phyloP scores from a whole-genome alignment of 2,888 invertebrate species.

The Apotomis turbidana region DNA sequence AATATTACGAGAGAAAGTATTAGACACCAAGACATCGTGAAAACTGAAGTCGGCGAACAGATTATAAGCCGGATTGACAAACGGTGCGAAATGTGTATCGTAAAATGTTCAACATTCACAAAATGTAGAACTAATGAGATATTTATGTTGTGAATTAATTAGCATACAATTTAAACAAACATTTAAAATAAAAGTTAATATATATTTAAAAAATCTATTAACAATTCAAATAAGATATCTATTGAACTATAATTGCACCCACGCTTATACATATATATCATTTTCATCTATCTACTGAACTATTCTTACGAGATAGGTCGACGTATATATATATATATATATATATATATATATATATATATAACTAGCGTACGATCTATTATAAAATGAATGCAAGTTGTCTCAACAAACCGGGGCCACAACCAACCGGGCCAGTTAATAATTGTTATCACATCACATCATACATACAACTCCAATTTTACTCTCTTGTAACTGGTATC shows the following conservation, averaged over 20 bases:
- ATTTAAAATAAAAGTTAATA: conserved; percentile 1
- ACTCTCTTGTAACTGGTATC: too few relatives aligned
- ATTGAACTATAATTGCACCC: conserved; percentile 37
- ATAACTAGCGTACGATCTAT: too few relatives aligned
- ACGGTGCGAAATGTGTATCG: conserved; percentile 1
- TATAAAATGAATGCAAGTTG: too few relatives aligned
- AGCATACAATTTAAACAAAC: conserved; percentile 12
- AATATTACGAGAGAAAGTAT: conserved; percentile 18
- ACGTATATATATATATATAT: conserved; percentile 1
- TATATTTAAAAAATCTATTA: conserved; percentile 16
- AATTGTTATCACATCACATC: too few relatives aligned
- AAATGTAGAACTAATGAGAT: not conserved
- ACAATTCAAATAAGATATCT: conserved; percentile 25
- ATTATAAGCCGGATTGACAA: conserved; percentile 4
- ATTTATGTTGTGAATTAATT: not conserved
- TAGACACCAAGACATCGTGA: not conserved
- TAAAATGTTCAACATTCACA: not conserved
- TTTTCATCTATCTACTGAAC: not conserved
- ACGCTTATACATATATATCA: conserved; percentile 9
- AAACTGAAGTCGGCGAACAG: conserved; percentile 6
- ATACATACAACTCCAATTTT: too few relatives aligned
- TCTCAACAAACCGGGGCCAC: too few relatives aligned
- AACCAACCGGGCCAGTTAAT: too few relatives aligned
- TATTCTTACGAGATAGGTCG: conserved; percentile 17
- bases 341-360: not conserved